Base-by-base conservation (phyloP, 1,140 invertebrate species). In the Eulimnadia texana region DNA sequence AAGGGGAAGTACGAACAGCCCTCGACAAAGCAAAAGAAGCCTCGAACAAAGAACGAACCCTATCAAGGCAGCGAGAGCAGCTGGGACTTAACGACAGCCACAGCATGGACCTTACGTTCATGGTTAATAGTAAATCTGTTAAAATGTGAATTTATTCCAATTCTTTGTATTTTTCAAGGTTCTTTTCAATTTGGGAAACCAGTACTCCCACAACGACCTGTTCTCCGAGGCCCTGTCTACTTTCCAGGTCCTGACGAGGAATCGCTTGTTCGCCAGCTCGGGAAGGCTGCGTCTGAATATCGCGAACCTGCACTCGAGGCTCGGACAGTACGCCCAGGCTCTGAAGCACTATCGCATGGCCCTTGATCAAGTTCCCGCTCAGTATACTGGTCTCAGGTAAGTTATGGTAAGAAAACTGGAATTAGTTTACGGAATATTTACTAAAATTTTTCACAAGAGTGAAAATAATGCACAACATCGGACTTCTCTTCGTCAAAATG, bases 391-490 rank as follows among this genome's bases (percentile, higher is more conserved):
- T 74, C 72, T 90, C 63, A 88, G 90, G 89, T 91, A 74, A 66
- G 50, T 50, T 10, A 20, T 59, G 55, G 11, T 42, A 9, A 27
- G 13, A 16, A 28, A 20, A 60, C 33, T 61, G 57, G 23, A 25
- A 54, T 61, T 58, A 33, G 20, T 9, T 23, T 10, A 0, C 20
- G 33, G 10, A 59, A 56, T 24, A 52, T 2, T 19, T 49, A n/a
- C 25, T 24, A 50, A 49, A 59, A 11, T 2, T n/a, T 60, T 64
- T 61, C 53, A 16, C 9, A 65, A 93, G 91, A 69, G 86, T 94
- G 64, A 96, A 95, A 76, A 94, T 99, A 58, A 95, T 95, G 84
- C 93, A 98, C 72, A 99, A 99, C 69, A 98, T 99, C 71, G 96
- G 92, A 0, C 83, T 98, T 62, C 78, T 96, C 10, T 90, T 98